These are phyloP conservation scores for Mesoclemmys tuberculata DNA, from an alignment of 2,113 vertebrate genomes.

Conservation along the genomic window DNA sequence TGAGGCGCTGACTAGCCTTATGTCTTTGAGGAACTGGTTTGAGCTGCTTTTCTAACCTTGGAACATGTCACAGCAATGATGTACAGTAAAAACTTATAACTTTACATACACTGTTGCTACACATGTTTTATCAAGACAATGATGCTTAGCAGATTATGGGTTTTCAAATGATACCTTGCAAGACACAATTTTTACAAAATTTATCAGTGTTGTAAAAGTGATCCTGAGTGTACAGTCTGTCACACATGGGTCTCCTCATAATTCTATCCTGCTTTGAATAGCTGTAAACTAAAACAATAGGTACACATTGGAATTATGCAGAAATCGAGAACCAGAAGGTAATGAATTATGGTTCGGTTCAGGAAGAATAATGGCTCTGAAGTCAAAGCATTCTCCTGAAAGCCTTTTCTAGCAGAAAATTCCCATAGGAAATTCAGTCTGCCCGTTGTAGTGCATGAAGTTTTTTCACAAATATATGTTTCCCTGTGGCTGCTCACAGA, in stretches of 20 bases:
- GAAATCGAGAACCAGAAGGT: background rate
- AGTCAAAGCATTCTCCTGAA: constrained; percentile 27
- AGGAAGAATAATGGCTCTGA: constrained; percentile 37
- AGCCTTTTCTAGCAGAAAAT: constrained; percentile 22
- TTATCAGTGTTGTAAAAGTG: background rate
- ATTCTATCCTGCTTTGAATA: background rate
- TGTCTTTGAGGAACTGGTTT: background rate
- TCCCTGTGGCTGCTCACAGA: background rate
- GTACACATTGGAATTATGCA: background rate
- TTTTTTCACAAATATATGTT: background rate
- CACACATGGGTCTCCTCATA: background rate
- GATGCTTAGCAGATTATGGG: background rate
- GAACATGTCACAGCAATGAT: background rate
- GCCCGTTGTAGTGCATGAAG: background rate
- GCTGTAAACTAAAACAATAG: background rate
- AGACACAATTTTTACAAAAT: background rate
- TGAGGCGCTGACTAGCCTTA: background rate
- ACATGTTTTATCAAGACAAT: background rate
- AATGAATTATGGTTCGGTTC: background rate
- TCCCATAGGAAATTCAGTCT: background rate
- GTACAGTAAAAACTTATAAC: background rate
- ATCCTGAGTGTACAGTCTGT: background rate
- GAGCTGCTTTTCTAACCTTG: background rate
- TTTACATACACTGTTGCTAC: background rate
- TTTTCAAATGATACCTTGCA: background rate